Base-by-base conservation (phyloP, 2,888 invertebrate species). In the Phortica magna region DNA sequence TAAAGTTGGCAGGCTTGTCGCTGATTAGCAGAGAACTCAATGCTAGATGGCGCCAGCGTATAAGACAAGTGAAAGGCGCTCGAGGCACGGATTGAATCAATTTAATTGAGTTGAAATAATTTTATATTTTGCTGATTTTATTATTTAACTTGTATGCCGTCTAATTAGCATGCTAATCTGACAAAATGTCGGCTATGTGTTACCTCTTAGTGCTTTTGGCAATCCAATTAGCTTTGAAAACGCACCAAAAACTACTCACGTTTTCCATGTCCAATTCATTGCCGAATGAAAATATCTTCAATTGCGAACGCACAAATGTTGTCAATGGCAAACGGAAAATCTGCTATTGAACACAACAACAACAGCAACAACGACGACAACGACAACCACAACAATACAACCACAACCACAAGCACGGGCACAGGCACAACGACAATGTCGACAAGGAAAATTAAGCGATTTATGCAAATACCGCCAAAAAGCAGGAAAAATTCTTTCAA, bases 291-390 rank as follows among this genome's bases (percentile, higher is more conserved):
- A 19, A 12, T 22, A 22, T 19, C 22, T 7, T 22, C 17, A 61
- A 17, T 22, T 61, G 61, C 6, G 6, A 31, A 65, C 65, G n/a
- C 5, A 65, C 12, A 31, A 65, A 10, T 7, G 31, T 65, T 65
- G 31, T 41, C 31, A 9, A 65, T 65, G 31, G 65, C 61, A 17
- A 61, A 61, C 10, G 22, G 22, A 61, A 61, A 61, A 22, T 17
- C 22, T 61, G 17, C 7, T 77, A 80, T 78, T 76, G 74, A 65
- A 59, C 77, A 78, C 77, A 74, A 80, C 67, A 64, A 74, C 76
- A 77, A 53, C 68, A 65, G 75, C 78, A 71, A 75, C 67, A 64
- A 67, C 31, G 72, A 78, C 78, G 74, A 78, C 79, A 42, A 61
- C n/a, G 17, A n/a, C 75, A 74, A 68, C 75, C 72, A 68, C 22